Evolutionary conservation across 2,113 vertebrate genomes (phyloP).

Genomic region (Hyperopisus bebe): DNA sequence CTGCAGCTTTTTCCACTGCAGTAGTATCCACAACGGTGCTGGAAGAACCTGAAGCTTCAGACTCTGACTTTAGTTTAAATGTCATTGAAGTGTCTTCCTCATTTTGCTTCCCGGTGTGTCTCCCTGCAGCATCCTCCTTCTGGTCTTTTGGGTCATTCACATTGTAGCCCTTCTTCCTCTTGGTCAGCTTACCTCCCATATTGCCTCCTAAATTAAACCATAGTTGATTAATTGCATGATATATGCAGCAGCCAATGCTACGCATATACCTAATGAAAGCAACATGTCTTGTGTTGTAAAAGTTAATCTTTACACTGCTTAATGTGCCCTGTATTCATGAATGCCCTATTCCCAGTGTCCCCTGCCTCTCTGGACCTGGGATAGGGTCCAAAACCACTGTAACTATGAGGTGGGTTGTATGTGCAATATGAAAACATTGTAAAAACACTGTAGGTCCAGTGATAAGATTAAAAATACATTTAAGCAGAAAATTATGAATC

Average conservation of each 20-base stretch:
- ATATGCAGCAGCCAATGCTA: background rate
- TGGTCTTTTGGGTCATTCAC: conserved; percentile 66
- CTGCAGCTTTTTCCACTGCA: background rate
- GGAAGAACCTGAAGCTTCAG: background rate
- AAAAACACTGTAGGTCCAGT: background rate
- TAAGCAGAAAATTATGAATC: background rate
- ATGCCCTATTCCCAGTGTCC: background rate
- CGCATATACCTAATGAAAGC: background rate
- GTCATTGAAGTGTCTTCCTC: background rate
- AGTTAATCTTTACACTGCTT: background rate
- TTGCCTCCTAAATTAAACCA: conserved; percentile 46
- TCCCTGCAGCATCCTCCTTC: conserved; percentile 21
- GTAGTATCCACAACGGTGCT: background rate
- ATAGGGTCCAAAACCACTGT: background rate
- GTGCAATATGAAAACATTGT: background rate
- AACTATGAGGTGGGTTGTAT: background rate
- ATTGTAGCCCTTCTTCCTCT: conserved; percentile 69
- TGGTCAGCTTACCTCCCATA: conserved; percentile 73
- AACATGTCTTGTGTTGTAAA: background rate
- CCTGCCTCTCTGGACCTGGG: background rate
- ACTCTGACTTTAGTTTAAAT: background rate
- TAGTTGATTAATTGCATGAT: background rate
- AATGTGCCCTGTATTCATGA: background rate
- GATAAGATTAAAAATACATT: background rate
- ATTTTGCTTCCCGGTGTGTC: background rate